Conservation (phyloP, 1,140 invertebrate species). For the Camponotus floridanus region DNA sequence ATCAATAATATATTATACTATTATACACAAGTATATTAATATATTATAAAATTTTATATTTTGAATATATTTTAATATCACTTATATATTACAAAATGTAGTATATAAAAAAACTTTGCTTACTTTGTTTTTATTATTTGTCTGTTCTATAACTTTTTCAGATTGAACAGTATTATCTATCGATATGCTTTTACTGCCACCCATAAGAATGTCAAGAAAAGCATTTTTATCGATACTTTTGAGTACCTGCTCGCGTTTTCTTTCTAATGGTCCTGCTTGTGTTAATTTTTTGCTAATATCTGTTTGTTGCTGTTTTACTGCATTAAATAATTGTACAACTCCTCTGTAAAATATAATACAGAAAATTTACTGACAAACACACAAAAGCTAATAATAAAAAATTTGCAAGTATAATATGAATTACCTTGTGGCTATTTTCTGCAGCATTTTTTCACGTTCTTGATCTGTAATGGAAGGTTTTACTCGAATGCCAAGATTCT, state of each 20-base stretch:
- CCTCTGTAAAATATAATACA: conserved; percentile 88
- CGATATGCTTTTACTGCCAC: conserved; percentile 87
- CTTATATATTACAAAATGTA: background rate
- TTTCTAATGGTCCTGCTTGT: conserved; percentile 91
- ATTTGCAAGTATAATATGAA: conserved; percentile 12
- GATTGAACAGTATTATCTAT: conserved; percentile 68
- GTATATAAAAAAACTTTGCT: background rate
- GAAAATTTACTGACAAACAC: conserved; percentile 26
- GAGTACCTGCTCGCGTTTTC: conserved; percentile 93
- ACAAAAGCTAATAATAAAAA: background rate
- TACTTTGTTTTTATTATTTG: conserved; percentile 53
- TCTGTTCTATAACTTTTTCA: conserved; percentile 39
- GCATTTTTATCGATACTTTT: conserved; percentile 93
- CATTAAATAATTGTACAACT: conserved; percentile 97
- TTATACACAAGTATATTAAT: background rate
- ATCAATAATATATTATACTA: background rate
- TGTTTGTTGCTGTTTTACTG: conserved; percentile 94
- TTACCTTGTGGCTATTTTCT: conserved; percentile 92
- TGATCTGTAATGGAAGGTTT: conserved; percentile 92
- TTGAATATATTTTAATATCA: background rate
- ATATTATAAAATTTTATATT: background rate
- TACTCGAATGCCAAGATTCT: conserved; percentile 89
- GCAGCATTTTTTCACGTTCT: conserved; percentile 91
- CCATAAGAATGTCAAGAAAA: conserved; percentile 94
- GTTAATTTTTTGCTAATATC: conserved; percentile 91